Base-by-base conservation (phyloP, 37 sponge, comb jelly and placozoan species). In the Axinella damicornis region DNA sequence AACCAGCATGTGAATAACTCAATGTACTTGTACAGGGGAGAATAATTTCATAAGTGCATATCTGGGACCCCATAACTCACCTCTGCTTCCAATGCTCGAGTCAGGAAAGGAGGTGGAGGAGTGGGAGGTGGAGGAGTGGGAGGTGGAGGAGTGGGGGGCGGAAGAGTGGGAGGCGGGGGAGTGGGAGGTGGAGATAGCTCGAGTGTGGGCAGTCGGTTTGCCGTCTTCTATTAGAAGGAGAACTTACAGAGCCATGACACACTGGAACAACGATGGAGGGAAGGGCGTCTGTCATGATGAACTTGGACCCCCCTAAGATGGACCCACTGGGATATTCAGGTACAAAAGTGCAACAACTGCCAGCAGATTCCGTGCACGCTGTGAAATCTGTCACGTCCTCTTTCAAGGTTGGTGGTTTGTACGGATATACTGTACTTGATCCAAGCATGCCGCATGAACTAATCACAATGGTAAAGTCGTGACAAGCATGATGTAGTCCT, bases 181-280 rank as follows among this genome's bases (percentile, higher is more conserved):
- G 19, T 9, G 53, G 27, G 30, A 25, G 33, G 62, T 17, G 28
- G 35, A 34, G 22, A 24, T 37, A 61, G 57, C 22, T 40, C 36
- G 61, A 18, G 62, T 38, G 25, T 77, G 78, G 78, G 15, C 37
- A 15, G 62, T 5, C 59, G 31, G 46, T 46, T 9, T 46, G 4
- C 46, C 46, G 4, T 46, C 46, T 46, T 46, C 46, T 46, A 71
- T 71, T 76, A 27, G 39, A 39, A 40, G 73, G 59, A 85, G 85
- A 83, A 85, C 85, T 85, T 74, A 63, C 41, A 85, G 30, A 85
- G 67, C 55, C 85, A 76, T 85, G 57, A 85, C 73, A 69, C 46
- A 72, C 53, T 78, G 79, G 28, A 67, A 30, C 69, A 25, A 67
- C n/a, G 62, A 61, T 22, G 62, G 62, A 61, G 25, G 62, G 25